A percentile compares a stretch with the other conserved stretches of the same genome.
phyloP scores from a whole-genome alignment of 2,113 vertebrate genomes.

The Bos taurus region ARS-UCD2.0 NC_037332.1:1411501-1412000 shows the following conservation, averaged over 20 bases:
- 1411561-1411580: not conserved
- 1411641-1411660: not conserved
- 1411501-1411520: constrained; percentile 37
- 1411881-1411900: not conserved
- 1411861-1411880: constrained; percentile 25
- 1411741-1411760: constrained; percentile 25
- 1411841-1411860: not conserved
- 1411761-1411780: not conserved
- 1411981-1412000: not conserved
- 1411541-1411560: constrained; percentile 17
- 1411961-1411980: not conserved
- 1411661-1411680: constrained; percentile 17
- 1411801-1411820: not conserved
- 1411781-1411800: not conserved
- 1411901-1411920: not conserved
- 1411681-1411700: constrained; percentile 24
- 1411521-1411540: not conserved
- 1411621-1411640: not conserved
- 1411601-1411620: not conserved
- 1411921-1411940: not conserved
- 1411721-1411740: not conserved
- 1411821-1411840: not conserved
- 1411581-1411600: not conserved
- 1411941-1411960: not conserved
- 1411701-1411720: constrained; percentile 44